phyloP scores from a whole-genome alignment of 2,888 invertebrate species.

The Formica aserva region DNA sequence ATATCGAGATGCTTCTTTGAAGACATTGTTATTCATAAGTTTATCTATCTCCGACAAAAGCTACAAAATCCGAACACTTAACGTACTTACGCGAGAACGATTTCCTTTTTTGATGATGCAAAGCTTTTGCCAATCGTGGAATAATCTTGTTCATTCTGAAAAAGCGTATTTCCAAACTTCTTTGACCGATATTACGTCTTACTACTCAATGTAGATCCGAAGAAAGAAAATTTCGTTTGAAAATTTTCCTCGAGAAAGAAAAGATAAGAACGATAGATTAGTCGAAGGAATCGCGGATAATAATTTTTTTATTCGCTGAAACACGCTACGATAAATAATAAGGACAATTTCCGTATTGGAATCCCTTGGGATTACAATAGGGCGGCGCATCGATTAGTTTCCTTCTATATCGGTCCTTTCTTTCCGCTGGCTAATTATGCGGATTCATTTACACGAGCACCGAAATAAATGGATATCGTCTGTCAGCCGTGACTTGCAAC shows the following conservation, averaged over 20 bases:
- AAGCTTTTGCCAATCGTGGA: background rate
- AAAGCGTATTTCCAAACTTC: background rate
- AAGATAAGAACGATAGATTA: background rate
- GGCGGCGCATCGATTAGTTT: constrained; percentile 65
- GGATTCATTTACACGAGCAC: constrained; percentile 1
- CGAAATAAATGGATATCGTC: constrained; percentile 29
- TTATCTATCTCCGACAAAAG: constrained; percentile 7
- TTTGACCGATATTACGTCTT: background rate
- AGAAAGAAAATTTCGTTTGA: background rate
- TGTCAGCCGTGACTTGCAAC: constrained; percentile 19
- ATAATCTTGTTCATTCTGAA: constrained; percentile 1
- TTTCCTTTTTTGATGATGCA: background rate
- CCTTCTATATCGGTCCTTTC: constrained; percentile 49
- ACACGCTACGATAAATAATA: background rate
- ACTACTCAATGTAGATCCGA: background rate
- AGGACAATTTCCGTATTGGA: background rate
- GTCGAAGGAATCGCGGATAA: background rate
- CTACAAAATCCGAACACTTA: background rate
- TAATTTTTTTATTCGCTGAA: background rate
- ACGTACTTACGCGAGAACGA: background rate
- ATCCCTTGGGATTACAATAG: constrained; percentile 10
- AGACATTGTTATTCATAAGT: constrained; percentile 25
- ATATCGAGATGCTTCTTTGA: constrained; percentile 15
- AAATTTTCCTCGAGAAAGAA: background rate
- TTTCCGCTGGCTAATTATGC: constrained; percentile 48